Conservation (phyloP, 2,888 invertebrate species). For the Abrostola triplasia region DNA sequence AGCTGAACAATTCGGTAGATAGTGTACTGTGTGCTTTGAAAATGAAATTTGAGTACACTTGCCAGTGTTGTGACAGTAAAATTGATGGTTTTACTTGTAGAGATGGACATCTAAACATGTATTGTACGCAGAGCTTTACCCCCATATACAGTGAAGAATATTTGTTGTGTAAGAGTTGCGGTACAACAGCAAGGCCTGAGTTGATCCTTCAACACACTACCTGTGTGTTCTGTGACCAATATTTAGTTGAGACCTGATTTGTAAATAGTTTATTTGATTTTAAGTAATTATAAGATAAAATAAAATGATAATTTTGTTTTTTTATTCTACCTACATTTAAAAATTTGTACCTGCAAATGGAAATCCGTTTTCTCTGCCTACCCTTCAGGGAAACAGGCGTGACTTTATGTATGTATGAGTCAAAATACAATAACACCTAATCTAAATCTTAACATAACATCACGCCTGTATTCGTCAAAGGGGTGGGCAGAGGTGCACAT, state of each 20-base stretch:
- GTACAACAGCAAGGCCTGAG: conserved; percentile 68
- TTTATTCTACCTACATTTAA: no score
- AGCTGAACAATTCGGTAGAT: conserved; percentile 41
- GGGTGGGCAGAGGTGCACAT: no score
- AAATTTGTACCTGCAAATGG: no score
- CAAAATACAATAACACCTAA: no score
- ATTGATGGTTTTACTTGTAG: conserved; percentile 71
- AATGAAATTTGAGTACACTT: conserved; percentile 60
- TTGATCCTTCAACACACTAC: conserved; percentile 61
- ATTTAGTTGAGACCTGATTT: conserved; percentile 52
- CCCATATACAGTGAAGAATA: conserved; percentile 73
- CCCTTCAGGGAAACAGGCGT: no score
- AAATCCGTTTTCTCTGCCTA: no score
- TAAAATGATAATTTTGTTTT: not conserved
- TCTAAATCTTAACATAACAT: no score
- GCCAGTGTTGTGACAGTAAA: conserved; percentile 76
- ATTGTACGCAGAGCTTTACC: conserved; percentile 77
- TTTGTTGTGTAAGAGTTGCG: conserved; percentile 73
- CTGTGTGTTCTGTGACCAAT: conserved; percentile 79
- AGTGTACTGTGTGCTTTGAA: conserved; percentile 48
- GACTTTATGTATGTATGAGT: no score
- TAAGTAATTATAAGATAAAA: not conserved
- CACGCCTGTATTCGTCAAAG: no score
- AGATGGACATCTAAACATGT: conserved; percentile 74
- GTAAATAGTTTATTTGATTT: not conserved